Evolutionary conservation across 2,113 vertebrate genomes (phyloP).

Genomic region (Lampris incognitus): DNA sequence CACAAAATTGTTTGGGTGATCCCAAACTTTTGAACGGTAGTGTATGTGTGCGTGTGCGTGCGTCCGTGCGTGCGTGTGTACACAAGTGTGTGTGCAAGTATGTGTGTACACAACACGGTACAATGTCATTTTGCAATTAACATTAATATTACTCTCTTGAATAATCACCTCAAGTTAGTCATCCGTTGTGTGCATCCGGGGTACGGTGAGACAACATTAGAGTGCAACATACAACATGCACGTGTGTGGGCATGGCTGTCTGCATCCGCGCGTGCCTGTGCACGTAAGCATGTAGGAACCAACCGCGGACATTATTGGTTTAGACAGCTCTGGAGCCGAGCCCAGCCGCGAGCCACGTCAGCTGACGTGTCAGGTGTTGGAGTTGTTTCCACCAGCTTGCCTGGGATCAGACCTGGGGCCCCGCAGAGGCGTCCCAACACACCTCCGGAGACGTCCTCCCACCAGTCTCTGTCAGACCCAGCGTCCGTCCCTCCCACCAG

Average conservation of each 20-base stretch:
- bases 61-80: not conserved
- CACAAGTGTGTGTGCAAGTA: too few species aligned
- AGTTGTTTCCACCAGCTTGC: conserved; percentile 41
- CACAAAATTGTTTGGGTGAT: too few species aligned
- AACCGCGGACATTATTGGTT: conserved; percentile 33
- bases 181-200: too few species aligned
- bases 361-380: conserved; percentile 58
- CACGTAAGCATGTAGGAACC: not conserved
- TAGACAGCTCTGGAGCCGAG: conserved; percentile 34
- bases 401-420: conserved; percentile 35
- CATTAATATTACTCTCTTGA: too few species aligned
- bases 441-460: conserved; percentile 43
- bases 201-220: too few species aligned
- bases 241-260: not conserved
- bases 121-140: too few species aligned
- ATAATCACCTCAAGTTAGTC: too few species aligned
- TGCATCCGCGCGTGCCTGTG: not conserved
- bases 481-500: conserved; percentile 21
- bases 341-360: conserved; percentile 36
- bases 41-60: not conserved
- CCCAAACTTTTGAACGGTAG: too few species aligned
- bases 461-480: conserved; percentile 31
- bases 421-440: conserved; percentile 26
- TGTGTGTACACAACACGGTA: too few species aligned
- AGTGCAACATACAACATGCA: not conserved